Evolutionary conservation across 2,888 invertebrate genomes (phyloP).

Genomic region (Chaetoderma sp.): DNA sequence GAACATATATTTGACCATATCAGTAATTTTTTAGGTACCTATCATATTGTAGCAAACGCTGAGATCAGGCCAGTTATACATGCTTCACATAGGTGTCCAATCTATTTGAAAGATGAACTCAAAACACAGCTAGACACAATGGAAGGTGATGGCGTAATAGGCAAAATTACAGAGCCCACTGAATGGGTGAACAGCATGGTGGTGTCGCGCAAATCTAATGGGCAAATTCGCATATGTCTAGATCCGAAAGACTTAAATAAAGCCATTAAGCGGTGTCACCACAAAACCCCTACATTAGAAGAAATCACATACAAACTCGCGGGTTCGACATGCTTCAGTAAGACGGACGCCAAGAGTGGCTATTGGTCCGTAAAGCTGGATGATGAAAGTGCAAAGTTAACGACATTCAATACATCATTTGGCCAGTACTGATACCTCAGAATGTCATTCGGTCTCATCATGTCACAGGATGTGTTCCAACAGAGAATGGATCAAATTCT

Average conservation of each 20-base stretch:
- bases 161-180: constrained; percentile 14
- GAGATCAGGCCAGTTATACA: not conserved
- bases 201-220: not conserved
- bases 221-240: constrained; percentile 26
- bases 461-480: constrained; percentile 13
- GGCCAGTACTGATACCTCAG: not conserved
- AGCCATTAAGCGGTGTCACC: constrained; percentile 19
- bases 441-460: constrained; percentile 1
- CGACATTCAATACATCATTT: constrained; percentile 21
- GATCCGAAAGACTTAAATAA: constrained; percentile 7
- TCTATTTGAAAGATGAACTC: constrained; percentile 1
- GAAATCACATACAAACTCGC: constrained; percentile 22
- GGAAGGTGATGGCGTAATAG: not conserved
- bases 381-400: constrained; percentile 3
- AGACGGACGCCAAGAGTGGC: constrained; percentile 29
- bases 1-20: constrained; percentile 10
- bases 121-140: not conserved
- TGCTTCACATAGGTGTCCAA: not conserved
- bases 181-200: constrained; percentile 23
- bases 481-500: constrained; percentile 10
- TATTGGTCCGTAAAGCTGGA: constrained; percentile 28
- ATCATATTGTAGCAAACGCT: not conserved
- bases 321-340: constrained; percentile 21
- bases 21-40: constrained; percentile 4
- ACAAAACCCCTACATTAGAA: constrained; percentile 22